phyloP scores from a whole-genome alignment of 2,888 invertebrate species.

The Mactromeris polynyma region DNA sequence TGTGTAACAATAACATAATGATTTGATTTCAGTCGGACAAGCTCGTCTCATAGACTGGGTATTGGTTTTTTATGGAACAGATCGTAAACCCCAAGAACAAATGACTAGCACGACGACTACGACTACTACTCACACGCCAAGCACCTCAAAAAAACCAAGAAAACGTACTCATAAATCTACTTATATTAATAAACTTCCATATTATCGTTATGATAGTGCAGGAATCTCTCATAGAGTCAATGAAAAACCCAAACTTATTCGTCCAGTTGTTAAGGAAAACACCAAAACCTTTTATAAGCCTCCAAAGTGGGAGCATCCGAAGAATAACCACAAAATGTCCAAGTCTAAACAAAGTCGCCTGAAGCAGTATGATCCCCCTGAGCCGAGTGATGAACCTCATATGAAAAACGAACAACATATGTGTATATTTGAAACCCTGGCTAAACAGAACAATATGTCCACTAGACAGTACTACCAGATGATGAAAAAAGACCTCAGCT shows the following conservation, averaged over 20 bases:
- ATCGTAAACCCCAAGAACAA: conserved; percentile 79
- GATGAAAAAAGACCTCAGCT: conserved; percentile 82
- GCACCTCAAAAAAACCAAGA: conserved; percentile 61
- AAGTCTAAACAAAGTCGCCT: conserved; percentile 25
- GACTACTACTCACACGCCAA: conserved; percentile 67
- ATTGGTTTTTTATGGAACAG: conserved; percentile 96
- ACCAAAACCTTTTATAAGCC: neutral
- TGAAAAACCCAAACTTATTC: conserved; percentile 16
- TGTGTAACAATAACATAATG: conserved; percentile 51
- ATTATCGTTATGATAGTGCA: conserved; percentile 31
- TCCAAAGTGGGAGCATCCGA: neutral
- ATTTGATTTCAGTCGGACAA: conserved; percentile 80
- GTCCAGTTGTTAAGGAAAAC: neutral
- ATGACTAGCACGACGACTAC: conserved; percentile 73
- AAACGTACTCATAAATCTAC: conserved; percentile 57
- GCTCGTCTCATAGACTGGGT: conserved; percentile 97
- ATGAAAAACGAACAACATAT: conserved; percentile 72
- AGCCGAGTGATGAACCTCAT: conserved; percentile 16
- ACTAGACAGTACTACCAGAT: conserved; percentile 81
- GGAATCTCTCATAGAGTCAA: conserved; percentile 24
- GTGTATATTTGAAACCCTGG: conserved; percentile 84
- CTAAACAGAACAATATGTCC: conserved; percentile 84
- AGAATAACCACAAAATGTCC: neutral
- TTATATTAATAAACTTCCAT: conserved; percentile 11
- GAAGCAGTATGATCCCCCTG: conserved; percentile 12